A percentile compares a stretch with the other conserved stretches of the same genome.
phyloP scores from a whole-genome alignment of 1,140 invertebrate species.

The Oncopodura yosiiana region DNA sequence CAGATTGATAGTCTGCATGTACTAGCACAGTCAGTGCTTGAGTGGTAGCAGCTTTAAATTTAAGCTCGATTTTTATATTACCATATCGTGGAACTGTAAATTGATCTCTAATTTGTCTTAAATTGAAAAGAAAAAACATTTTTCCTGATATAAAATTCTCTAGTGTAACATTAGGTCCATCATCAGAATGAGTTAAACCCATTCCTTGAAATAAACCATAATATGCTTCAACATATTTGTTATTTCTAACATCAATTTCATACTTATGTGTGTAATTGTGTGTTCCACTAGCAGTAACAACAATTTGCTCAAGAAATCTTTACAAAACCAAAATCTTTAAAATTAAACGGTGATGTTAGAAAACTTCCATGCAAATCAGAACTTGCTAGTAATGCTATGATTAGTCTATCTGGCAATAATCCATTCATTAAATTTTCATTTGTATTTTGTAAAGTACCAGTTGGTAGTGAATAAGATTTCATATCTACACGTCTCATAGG shows the following conservation, averaged over 20 bases:
- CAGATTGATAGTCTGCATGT: conserved; percentile 24
- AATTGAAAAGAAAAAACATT: conserved; percentile 11
- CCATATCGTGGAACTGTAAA: conserved; percentile 4
- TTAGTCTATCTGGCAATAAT: conserved; percentile 20
- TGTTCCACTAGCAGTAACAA: conserved; percentile 18
- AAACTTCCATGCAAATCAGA: conserved; percentile 22
- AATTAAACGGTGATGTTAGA: conserved; percentile 19
- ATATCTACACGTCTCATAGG: conserved; percentile 24
- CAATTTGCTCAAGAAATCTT: no score
- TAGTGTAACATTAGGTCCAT: conserved; percentile 5
- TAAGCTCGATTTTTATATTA: conserved; percentile 13
- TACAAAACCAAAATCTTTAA: conserved; percentile 17
- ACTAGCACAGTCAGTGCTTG: conserved; percentile 6
- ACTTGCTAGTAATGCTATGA: conserved; percentile 18
- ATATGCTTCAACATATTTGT: conserved; percentile 7
- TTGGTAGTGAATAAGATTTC: conserved; percentile 22
- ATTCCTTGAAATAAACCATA: conserved; percentile 9
- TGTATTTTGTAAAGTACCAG: conserved; percentile 11
- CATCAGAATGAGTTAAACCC: not conserved
- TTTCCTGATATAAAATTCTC: conserved; percentile 11
- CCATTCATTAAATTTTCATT: conserved; percentile 31
- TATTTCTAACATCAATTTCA: conserved; percentile 7
- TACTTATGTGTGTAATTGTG: not conserved
- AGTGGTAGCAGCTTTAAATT: conserved; percentile 8
- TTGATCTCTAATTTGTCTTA: conserved; percentile 12